Evolutionary conservation across 2,888 invertebrate genomes (phyloP), one percentile per base, ranked within the genome.

Genomic region (Rhamnusium bicolor): DNA sequence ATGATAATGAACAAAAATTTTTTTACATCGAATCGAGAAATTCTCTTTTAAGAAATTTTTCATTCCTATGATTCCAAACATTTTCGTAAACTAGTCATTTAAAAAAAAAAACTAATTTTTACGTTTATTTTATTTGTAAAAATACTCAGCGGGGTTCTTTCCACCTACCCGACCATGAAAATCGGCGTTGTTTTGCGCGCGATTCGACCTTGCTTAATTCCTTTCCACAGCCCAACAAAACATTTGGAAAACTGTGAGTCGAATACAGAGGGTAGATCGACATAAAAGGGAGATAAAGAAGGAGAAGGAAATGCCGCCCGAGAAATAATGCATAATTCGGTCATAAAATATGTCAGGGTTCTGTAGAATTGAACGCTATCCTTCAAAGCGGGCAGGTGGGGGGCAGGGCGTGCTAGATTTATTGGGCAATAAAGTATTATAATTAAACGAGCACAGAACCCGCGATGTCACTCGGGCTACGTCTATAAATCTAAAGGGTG

Each of bases 371-470:
- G 92, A 92, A 91, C 91, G 91, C 91, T 91, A 92, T 92, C 92
- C 89, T 88, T 89, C 89, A 89, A 89, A 89, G 88, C 85, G 83
- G 83, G 84, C 81, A 79, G 82, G 85, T 79, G 87, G 88, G 90
- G 89, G 88, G 89, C 89, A 88, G 84, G 85, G 82, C 82, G 83
- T 89, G 86, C 84, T 89, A 92, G 92, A 93, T 93, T 93, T 92
- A 93, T 92, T 91, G 92, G 91, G 91, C 92, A 92, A 92, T 93
- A 92, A 92, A 93, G 92, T 92, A 93, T 93, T 92, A 92, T 93
- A 93, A 92, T 93, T 92, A 93, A 93, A 92, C 92, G 92, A 91
- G 89, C 88, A 86, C 87, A 86, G 88, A 87, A 85, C 87, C 87
- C 86, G 87, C 88, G 88, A 88, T 89, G 89, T 89, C 89, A 89